Conservation (phyloP, 1,140 invertebrate species). For the Parasteatoda tepidariorum region DNA sequence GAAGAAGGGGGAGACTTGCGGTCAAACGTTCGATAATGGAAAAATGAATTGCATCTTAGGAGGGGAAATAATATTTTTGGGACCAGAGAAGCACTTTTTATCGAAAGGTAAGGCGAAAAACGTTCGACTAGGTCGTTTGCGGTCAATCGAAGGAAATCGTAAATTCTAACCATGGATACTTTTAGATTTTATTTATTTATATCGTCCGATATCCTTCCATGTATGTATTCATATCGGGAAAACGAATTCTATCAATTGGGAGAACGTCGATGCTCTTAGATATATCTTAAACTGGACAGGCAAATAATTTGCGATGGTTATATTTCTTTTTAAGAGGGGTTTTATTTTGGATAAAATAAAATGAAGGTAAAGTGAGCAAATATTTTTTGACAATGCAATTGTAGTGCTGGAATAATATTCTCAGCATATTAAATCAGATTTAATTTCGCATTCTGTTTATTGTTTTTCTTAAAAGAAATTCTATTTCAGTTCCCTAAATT, state of each 20-base stretch:
- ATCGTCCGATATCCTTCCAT: constrained; percentile 21
- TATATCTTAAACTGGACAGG: too few species aligned
- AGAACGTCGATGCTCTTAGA: too few species aligned
- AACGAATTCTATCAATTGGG: not conserved
- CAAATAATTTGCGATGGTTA: too few species aligned
- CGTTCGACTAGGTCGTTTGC: constrained; percentile 19
- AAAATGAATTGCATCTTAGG: constrained; percentile 54
- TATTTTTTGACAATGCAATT: too few species aligned
- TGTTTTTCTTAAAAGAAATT: too few species aligned
- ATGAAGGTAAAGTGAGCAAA: too few species aligned
- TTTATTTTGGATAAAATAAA: too few species aligned
- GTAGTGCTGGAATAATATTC: too few species aligned
- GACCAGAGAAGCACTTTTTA: constrained; percentile 41
- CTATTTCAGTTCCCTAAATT: too few species aligned
- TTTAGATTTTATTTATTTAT: constrained; percentile 52
- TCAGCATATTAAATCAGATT: too few species aligned
- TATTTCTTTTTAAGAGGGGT: too few species aligned
- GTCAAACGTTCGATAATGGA: constrained; percentile 54
- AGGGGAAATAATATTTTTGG: constrained; percentile 48
- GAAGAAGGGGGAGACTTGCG: constrained; percentile 16
- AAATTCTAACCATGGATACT: constrained; percentile 41
- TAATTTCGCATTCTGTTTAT: too few species aligned
- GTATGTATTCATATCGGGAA: constrained; percentile 38
- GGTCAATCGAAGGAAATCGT: constrained; percentile 45
- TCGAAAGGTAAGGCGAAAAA: not conserved